Base-by-base conservation (phyloP, 2,888 invertebrate genomes). In the Lottia gigantea region DNA sequence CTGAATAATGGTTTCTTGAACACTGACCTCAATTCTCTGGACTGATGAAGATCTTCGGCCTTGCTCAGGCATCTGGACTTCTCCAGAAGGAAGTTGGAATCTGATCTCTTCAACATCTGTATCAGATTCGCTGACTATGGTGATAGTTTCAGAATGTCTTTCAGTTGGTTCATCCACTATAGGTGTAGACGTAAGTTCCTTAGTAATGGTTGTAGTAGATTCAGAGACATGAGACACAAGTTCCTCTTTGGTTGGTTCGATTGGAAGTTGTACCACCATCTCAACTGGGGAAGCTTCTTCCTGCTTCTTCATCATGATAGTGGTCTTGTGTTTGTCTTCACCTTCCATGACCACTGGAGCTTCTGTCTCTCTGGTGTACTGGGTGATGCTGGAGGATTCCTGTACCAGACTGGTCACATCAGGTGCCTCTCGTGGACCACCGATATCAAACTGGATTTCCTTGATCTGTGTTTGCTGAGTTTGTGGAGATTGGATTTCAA, bases 21-120 rank as follows among this genome's bases (percentile, higher is more conserved):
- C 82, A 70, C 83, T 83, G 46, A 85, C 82, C 62, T 85, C 85
- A 77, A 84, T 83, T 70, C 80, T 79, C 65, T 84, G 78, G 71
- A 76, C 77, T 25, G 81, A 76, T 46, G 78, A 75, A 55, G 73
- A 70, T 66, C 74, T 74, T 31, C 78, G 75, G 26, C 76, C 78
- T 25, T 78, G 71, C 8, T 75, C 71, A 26, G 77, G 71, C 49
- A 76, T 76, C 4, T 76, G 61, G 26, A 73, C 78, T 55, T 72
- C 77, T 31, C 82, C 79, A 16, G 80, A 70, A 16, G 76, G 74
- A 16, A 83, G 71, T 31, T 77, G 68, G 47, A 83, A 71, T 66
- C 78, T 73, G 8, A 84, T 76, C 61, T 81, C 78, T 66, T 83
- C 76, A 31, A 83, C 83, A 40, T 77, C 75, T 46, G 81, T 80